A percentile compares a stretch with the other conserved stretches of the same genome.
phyloP scores from a whole-genome alignment of 1,140 invertebrate species.

The Zaprionus tsacasi region DNA sequence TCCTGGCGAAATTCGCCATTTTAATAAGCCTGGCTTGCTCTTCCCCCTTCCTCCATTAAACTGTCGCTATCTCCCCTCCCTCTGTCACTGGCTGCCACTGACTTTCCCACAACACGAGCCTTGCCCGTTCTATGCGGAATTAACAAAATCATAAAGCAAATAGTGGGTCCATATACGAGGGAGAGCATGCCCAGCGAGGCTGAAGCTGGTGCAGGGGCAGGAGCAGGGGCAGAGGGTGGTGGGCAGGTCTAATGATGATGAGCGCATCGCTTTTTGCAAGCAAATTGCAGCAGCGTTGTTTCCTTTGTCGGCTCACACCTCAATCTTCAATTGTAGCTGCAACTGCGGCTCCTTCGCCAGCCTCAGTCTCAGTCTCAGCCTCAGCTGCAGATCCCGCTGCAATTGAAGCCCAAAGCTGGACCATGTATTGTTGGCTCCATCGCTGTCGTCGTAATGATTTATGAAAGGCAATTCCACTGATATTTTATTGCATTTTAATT shows the following conservation, averaged over 20 bases:
- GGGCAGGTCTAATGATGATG: conserved; percentile 73
- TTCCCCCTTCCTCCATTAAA: neutral
- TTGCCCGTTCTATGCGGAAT: conserved; percentile 49
- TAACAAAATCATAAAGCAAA: conserved; percentile 82
- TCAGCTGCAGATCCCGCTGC: conserved; percentile 10
- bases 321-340: conserved; percentile 59
- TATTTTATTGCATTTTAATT: conserved; percentile 83
- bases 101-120: conserved; percentile 57
- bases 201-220: neutral
- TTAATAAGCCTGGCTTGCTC: conserved; percentile 28
- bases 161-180: conserved; percentile 50
- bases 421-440: conserved; percentile 13
- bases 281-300: conserved; percentile 76
- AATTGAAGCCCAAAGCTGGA: conserved; percentile 24
- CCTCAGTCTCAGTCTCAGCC: conserved; percentile 59
- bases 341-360: conserved; percentile 2
- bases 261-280: conserved; percentile 76
- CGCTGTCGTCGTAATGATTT: conserved; percentile 68
- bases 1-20: conserved; percentile 31
- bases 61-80: neutral
- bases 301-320: conserved; percentile 81
- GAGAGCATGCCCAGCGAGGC: neutral
- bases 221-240: neutral
- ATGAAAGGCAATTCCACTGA: conserved; percentile 71
- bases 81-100: neutral